Evolutionary conservation across 1,140 invertebrate species (phyloP), one percentile per base, ranked within the genome.

Genomic region (Drosophila carrolli): DNA sequence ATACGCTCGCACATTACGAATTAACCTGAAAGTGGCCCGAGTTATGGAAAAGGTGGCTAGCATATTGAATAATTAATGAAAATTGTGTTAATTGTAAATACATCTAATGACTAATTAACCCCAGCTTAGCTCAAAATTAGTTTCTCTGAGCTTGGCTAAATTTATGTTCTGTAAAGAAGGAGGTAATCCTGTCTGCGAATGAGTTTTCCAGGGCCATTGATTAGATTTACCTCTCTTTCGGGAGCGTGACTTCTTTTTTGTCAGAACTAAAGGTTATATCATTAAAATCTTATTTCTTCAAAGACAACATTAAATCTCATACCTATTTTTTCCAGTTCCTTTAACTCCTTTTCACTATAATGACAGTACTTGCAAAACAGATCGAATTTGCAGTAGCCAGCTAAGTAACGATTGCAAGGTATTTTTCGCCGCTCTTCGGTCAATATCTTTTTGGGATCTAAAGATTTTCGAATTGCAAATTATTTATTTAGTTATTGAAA

Each of bases 11-110:
- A 59, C 61, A n/a, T 53, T 92, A 38, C 74, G 81, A 5, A 75
- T 91, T 13, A 91, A 73, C 70, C 54, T 91, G 32, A 89, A 85
- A 40, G 71, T 92, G 6, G 78, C 80, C 0, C 78, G 77, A n/a
- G 53, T 89, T 13, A 91, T 92, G 81, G 84, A 91, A 35, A 88
- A 85, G 48, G 83, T 90, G 1, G 55, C 61, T 43, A 14, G 29
- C 4, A 74, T 91, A n/a, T 60, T 91, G 37, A 84, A 84, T 59
- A 40, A 37, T 63, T 46, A 53, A 53, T 47, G 11, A 60, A 54
- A 35, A 56, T 54, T 71, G 58, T 60, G 55, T 7, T 38, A 9
- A 46, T 48, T 78, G 1, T 47, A 48, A 44, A 40, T 65, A 53
- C 29, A 53, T 41, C 55, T 37, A 8, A 32, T 32, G 7, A 4